A percentile compares a stretch with the other conserved stretches of the same genome.
These are phyloP conservation scores for Actinernus sp. DNA, from an alignment of 92 coral and sea anemone genomes.

Conservation along the genomic window DNA sequence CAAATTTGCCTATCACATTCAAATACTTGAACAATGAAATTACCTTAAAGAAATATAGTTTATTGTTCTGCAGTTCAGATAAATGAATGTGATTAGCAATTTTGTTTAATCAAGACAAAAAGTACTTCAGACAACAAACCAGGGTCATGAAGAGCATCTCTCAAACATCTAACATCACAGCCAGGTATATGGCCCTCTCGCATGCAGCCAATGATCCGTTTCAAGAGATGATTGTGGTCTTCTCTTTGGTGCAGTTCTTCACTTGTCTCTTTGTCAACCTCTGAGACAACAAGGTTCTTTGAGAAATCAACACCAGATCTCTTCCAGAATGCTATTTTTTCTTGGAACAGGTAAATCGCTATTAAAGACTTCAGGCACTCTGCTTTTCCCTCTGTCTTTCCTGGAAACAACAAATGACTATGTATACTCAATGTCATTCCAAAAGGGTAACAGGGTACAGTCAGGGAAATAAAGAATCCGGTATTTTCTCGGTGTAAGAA, in stretches of 20 bases:
- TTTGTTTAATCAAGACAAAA: not conserved
- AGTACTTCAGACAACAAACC: not conserved
- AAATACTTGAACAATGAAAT: too few relatives aligned
- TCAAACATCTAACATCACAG: not conserved
- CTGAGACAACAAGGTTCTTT: not conserved
- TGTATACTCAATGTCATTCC: too few relatives aligned
- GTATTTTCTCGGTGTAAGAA: too few relatives aligned
- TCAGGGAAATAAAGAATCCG: too few relatives aligned
- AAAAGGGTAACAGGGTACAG: too few relatives aligned
- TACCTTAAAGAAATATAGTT: too few relatives aligned
- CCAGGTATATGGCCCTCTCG: conserved; percentile 13
- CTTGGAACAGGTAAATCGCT: conserved; percentile 41
- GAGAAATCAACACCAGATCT: conserved; percentile 15
- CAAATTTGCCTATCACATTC: too few relatives aligned
- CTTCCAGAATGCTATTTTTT: too few relatives aligned
- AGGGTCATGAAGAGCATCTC: conserved; percentile 21
- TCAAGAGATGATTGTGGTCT: conserved; percentile 36
- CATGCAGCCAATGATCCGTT: conserved; percentile 8
- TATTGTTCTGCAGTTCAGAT: too few relatives aligned
- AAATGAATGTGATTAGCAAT: too few relatives aligned
- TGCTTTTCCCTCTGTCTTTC: conserved; percentile 34
- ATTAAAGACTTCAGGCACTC: conserved; percentile 35
- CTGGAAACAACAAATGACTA: too few relatives aligned
- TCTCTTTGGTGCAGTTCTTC: conserved; percentile 28
- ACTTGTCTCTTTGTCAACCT: conserved; percentile 9